A percentile compares a stretch with the other conserved stretches of the same genome.
Evolutionary conservation across 2,113 vertebrate species (phyloP).

Genomic region (Percina caprodes): DNA sequence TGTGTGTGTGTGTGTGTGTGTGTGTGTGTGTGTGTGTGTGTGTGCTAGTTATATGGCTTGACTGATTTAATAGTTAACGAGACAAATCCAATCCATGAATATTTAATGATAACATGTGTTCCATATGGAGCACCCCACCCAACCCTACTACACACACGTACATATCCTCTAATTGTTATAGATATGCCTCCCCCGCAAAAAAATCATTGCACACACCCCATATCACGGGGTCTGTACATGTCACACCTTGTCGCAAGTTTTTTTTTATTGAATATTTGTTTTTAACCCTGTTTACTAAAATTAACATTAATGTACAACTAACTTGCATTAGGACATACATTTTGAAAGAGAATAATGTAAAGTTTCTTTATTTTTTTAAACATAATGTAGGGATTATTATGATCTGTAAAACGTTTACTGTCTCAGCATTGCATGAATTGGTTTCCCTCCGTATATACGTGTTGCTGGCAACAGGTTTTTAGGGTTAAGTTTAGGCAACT

Average conservation of each 20-base stretch:
- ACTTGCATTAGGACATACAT: too few species aligned
- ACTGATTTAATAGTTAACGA: slow-evolving; percentile 22
- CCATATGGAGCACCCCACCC: neutral
- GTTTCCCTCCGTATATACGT: neutral
- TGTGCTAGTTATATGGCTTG: neutral
- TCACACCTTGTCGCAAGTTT: neutral
- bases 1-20: slow-evolving; percentile 10
- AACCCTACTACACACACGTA: neutral
- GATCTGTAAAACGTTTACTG: neutral
- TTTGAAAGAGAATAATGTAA: neutral
- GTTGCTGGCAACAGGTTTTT: neutral
- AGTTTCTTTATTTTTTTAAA: neutral
- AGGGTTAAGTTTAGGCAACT: neutral
- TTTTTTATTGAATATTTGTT: neutral
- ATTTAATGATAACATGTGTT: slow-evolving; percentile 12
- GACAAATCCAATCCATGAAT: slow-evolving; percentile 9
- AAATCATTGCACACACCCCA: neutral
- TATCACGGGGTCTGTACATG: neutral
- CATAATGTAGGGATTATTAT: neutral
- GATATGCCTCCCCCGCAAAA: neutral
- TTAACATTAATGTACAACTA: neutral
- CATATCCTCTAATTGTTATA: neutral
- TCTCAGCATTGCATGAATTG: neutral
- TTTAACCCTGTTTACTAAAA: neutral
- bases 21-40: too few species aligned